Base-by-base conservation (phyloP, 1,140 invertebrate species). In the Teleogryllus occipitalis region DNA sequence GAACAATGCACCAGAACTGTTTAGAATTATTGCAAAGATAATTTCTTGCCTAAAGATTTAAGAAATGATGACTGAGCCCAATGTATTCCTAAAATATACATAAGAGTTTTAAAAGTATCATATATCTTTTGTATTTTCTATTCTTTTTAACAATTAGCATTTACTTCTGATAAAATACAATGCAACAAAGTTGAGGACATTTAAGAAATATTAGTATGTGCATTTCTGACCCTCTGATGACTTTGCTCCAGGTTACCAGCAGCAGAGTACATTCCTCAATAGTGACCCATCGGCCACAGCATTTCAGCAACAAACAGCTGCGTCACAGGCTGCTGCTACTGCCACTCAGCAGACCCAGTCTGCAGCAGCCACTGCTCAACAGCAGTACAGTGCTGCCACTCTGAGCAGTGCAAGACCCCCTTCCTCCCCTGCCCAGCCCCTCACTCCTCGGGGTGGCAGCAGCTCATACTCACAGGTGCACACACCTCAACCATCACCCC, bases 221-320 rank as follows among this genome's bases (percentile, higher is more conserved):
- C 27, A 39, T 39, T 39, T 39, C 27, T 39, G 27, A 39, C 5
- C 27, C 27, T 39, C 27, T 39, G 27, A 2, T 39, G 27, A 1
- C 27, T 39, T 39, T 39, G 27, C 27, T 39, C 27, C 27, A 39
- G 27, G 27, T 78, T 80, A 86, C 78, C 87, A 87, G 83, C 87
- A 88, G 81, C 87, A 87, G 80, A 87, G 87, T 81, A 83, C 85
- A 47, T 87, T 88, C 80, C 86, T 87, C 74, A 84, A 86, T 74
- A 83, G 86, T 77, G 87, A 87, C 82, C 87, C 87, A 80, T 77
- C 74, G 18, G 21, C 80, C 21, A 49, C 75, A 74, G 77, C 80
- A 39, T 49, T 76, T 15, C 80, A 80, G 12, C 80, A 77, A 46
- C 74, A 79, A 47, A 22, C 47, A 76, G 65, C n/a, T 76, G 14